Evolutionary conservation across 2,113 vertebrate genomes (phyloP).

Genomic region (Pyrgilauda ruficollis): DNA sequence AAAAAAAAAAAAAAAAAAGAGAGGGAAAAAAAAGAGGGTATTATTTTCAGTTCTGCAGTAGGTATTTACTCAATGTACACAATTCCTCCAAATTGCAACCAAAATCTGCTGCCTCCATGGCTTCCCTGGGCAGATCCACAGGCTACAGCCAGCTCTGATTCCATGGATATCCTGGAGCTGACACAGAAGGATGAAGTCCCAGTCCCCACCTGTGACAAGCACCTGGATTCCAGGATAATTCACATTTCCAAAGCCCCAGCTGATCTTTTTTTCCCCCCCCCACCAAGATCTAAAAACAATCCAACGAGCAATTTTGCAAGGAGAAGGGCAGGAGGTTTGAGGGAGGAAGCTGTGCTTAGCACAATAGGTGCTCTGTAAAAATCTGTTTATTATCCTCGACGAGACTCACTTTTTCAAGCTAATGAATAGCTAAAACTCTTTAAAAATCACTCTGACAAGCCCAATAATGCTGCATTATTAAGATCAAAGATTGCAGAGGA

Average conservation of each 20-base stretch:
- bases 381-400: neutral
- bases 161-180: neutral
- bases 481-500: conserved; percentile 35
- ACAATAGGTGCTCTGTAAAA: conserved; percentile 17
- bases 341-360: neutral
- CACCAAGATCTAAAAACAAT: neutral
- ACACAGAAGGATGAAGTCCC: neutral
- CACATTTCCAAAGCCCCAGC: neutral
- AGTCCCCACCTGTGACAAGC: neutral
- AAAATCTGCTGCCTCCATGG: neutral
- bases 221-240: neutral
- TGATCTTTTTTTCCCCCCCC: fast-evolving
- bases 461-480: neutral
- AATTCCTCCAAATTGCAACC: neutral
- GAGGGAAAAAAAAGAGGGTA: neutral
- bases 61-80: fast-evolving
- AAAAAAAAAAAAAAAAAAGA: neutral
- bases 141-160: neutral
- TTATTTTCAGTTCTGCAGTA: neutral
- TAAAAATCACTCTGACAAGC: conserved; percentile 18
- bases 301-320: neutral
- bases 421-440: conserved; percentile 22
- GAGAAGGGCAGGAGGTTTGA: neutral
- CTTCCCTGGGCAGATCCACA: fast-evolving
- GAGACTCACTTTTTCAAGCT: conserved; percentile 10